These are phyloP conservation scores for Cataglyphis cursor DNA, from an alignment of 2,888 invertebrate genomes.

Conservation along the genomic window DNA sequence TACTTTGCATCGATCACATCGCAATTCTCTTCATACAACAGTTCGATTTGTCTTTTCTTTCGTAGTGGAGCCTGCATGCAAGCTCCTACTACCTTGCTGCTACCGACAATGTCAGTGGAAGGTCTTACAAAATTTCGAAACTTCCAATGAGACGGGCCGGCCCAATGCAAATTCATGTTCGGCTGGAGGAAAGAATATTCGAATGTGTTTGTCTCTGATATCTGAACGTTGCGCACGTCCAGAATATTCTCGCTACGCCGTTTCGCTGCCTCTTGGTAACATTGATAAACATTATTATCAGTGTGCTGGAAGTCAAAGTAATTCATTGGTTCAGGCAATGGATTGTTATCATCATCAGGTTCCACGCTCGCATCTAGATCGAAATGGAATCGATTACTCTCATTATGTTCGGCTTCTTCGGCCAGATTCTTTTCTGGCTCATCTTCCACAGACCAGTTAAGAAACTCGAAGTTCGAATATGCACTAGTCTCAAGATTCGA, in stretches of 20 bases:
- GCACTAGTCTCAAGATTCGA: constrained; percentile 88
- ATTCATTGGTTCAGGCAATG: constrained; percentile 34
- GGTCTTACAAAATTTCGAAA: constrained; percentile 88
- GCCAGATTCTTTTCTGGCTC: constrained; percentile 78
- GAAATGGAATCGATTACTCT: constrained; percentile 76
- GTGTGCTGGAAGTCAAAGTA: constrained; percentile 67
- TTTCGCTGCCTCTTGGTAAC: constrained; percentile 11
- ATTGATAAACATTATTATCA: constrained; percentile 63
- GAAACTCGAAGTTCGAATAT: constrained; percentile 89
- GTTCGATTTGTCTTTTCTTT: constrained; percentile 70
- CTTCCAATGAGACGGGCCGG: constrained; percentile 95
- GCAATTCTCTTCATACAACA: constrained; percentile 61
- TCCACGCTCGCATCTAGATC: constrained; percentile 80
- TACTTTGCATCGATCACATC: constrained; percentile 60
- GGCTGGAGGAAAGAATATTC: constrained; percentile 81
- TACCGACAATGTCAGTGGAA: constrained; percentile 65
- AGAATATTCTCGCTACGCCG: constrained; percentile 75
- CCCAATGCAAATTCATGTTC: constrained; percentile 88
- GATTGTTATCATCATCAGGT: constrained; percentile 52
- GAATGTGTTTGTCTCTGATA: constrained; percentile 43
- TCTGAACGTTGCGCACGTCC: constrained; percentile 65
- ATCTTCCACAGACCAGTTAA: constrained; percentile 89
- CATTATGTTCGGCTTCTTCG: neutral
- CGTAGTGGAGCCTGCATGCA: constrained; percentile 66
- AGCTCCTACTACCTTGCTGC: constrained; percentile 54